Percentiles rank a stretch among this genome's conserved stretches.
These are phyloP conservation scores for Callocephalon fimbriatum DNA, from an alignment of 2,113 vertebrate species.

Conservation along the genomic window DNA sequence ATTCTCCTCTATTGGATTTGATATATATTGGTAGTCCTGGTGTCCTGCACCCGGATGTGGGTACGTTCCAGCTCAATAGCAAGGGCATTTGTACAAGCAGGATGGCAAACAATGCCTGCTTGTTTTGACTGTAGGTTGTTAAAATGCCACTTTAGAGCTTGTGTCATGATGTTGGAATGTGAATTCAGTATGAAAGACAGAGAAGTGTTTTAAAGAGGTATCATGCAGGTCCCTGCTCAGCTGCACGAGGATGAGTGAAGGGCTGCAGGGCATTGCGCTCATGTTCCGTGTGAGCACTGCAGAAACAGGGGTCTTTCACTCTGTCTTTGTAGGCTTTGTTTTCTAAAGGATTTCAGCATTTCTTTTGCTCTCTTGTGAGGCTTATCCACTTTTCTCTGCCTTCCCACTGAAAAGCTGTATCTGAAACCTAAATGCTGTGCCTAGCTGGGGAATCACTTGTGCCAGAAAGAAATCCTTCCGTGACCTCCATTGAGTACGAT, in stretches of 20 bases:
- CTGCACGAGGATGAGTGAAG: background rate
- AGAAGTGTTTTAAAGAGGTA: background rate
- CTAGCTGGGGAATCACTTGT: background rate
- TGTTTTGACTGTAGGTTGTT: constrained; percentile 28
- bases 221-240: background rate
- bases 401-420: background rate
- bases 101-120: constrained; percentile 44
- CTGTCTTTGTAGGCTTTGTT: background rate
- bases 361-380: background rate
- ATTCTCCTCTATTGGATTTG: background rate
- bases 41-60: background rate
- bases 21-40: background rate
- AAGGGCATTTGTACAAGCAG: background rate
- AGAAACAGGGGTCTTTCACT: background rate
- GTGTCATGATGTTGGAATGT: constrained; percentile 49
- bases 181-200: background rate
- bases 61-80: background rate
- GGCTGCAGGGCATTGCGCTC: background rate
- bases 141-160: background rate
- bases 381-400: background rate
- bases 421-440: background rate
- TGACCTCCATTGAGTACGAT: accelerated
- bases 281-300: accelerated
- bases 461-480: background rate
- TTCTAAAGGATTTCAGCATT: background rate